Evolutionary conservation across 2,888 invertebrate species (phyloP), one percentile per base, ranked within the genome.

Genomic region (Drosophila nigricruria): DNA sequence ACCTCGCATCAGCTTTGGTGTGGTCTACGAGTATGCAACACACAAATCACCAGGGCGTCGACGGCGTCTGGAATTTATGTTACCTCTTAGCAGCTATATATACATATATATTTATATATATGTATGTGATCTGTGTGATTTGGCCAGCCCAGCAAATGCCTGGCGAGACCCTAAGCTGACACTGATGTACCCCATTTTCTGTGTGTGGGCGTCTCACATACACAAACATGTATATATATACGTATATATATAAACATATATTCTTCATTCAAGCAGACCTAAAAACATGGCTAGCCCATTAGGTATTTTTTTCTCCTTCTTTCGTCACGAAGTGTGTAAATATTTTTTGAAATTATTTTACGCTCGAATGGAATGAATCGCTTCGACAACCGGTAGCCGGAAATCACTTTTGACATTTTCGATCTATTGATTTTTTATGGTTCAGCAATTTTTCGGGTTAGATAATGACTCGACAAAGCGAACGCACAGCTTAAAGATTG

Each of bases 401-500:
- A 85, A 85, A 85, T 88, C 88, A 85, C 89, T 85, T 85, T 88
- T 85, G 89, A 89, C 84, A 88, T 88, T 89, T 77, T 74, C 82
- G 61, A 76, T 79, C 77, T 85, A 84, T 84, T 89, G 89, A 84
- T 88, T 89, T 81, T 81, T 78, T 74, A 75, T 79, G 83, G 87
- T 87, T 87, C 84, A 83, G 25, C 61, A 60, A 65, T 47, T 77
- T 74, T 82, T 62, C 56, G 74, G 70, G 66, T 67, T 67, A 63
- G 58, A 65, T 81, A 81, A 84, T 78, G 66, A 62, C 49, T 63
- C 54, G 52, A 58, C 60, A 65, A 34, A 60, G 64, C 54, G 63
- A 43, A 30, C 23, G 40, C 34, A 49, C 23, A 40, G 34, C 25
- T 45, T 45, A 25, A 58, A 58, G 47, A 27, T 6, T 58, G 36